Percentiles rank a stretch among this genome's conserved stretches.
phyloP scores from a whole-genome alignment of 2,113 vertebrate genomes.

The Asarcornis scutulata region DNA sequence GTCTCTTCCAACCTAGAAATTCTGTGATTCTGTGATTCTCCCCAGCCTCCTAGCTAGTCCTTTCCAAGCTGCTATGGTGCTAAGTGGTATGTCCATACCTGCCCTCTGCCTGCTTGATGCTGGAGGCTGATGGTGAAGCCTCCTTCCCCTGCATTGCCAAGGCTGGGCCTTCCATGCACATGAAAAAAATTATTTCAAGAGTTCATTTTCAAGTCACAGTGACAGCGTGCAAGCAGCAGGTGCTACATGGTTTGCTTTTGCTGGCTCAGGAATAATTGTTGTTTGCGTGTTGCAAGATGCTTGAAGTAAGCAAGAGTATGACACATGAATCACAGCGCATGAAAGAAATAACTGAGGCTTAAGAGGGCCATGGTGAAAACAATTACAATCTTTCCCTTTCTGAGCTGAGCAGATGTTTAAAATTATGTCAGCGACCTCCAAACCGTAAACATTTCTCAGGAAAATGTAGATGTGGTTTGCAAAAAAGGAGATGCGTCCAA shows the following conservation, averaged over 20 bases:
- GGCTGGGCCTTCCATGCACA: background rate
- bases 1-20: too few species aligned
- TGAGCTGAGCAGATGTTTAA: constrained; percentile 65
- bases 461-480: constrained; percentile 41
- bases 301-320: background rate
- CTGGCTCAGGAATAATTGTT: background rate
- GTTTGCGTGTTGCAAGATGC: constrained; percentile 5
- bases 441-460: constrained; percentile 68
- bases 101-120: background rate
- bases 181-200: background rate
- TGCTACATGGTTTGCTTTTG: background rate
- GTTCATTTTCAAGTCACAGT: background rate
- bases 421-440: constrained; percentile 61
- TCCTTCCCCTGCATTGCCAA: background rate
- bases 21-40: too few species aligned
- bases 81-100: too few species aligned
- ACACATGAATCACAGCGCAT: background rate
- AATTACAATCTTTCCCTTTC: constrained; percentile 38
- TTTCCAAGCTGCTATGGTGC: background rate
- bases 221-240: background rate
- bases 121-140: background rate
- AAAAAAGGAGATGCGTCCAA: background rate
- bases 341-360: background rate
- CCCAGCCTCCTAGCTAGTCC: background rate
- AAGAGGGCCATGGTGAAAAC: constrained; percentile 24